These are phyloP conservation scores for Parasteatoda lunata DNA, from an alignment of 2,888 invertebrate species.

Conservation along the genomic window DNA sequence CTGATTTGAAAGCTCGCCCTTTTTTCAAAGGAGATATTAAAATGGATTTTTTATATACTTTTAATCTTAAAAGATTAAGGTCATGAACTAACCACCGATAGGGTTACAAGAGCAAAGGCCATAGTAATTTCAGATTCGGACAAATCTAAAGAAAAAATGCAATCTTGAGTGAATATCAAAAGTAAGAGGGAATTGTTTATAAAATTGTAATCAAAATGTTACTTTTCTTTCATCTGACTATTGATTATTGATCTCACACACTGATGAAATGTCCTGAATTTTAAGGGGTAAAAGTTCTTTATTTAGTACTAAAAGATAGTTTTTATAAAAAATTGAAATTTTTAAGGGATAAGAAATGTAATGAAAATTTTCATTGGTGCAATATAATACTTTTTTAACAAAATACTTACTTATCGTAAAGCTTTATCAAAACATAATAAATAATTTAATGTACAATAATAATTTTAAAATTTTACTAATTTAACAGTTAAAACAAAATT, in stretches of 20 bases:
- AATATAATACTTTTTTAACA: too few relatives aligned
- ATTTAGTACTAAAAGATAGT: background rate
- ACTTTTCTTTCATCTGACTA: slow-evolving; percentile 44
- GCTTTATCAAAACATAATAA: too few relatives aligned
- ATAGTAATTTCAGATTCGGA: slow-evolving; percentile 31
- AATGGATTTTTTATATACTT: slow-evolving; percentile 13
- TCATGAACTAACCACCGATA: slow-evolving; percentile 33
- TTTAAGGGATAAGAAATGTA: too few relatives aligned
- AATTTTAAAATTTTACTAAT: too few relatives aligned
- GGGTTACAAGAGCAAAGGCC: slow-evolving; percentile 6
- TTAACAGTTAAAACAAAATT: too few relatives aligned
- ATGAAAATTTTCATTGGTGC: too few relatives aligned
- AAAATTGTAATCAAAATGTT: slow-evolving; percentile 46
- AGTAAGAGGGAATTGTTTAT: slow-evolving; percentile 40
- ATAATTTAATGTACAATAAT: too few relatives aligned
- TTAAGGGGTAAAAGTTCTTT: slow-evolving; percentile 40
- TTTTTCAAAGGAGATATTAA: too few relatives aligned
- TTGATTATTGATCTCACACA: slow-evolving; percentile 55
- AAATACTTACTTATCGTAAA: too few relatives aligned
- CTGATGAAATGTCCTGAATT: slow-evolving; percentile 28
- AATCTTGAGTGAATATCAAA: slow-evolving; percentile 36
- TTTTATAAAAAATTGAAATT: too few relatives aligned
- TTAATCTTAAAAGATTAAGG: slow-evolving; percentile 25
- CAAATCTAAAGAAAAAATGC: slow-evolving; percentile 33
- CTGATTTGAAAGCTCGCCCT: too few relatives aligned